Evolutionary conservation across 1,140 invertebrate species (phyloP), one percentile per base, ranked within the genome.

Genomic region (Drosophila neocordata): DNA sequence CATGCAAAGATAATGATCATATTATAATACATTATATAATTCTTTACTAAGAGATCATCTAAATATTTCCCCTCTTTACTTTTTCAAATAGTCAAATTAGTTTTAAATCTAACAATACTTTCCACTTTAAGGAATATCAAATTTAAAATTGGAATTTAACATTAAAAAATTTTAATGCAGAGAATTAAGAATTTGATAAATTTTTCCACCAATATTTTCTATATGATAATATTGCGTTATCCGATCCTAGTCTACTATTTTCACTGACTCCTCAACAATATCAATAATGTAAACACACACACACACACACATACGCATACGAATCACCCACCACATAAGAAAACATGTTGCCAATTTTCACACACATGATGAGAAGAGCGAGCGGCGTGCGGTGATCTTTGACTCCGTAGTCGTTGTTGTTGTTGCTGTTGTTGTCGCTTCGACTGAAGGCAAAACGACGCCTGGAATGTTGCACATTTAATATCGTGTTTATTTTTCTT

Each of bases 401-500:
- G n/a, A n/a, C n/a, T n/a, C n/a, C 13, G 15, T 11, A 15, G 63
- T 22, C 61, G 9, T 20, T 57, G 34, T 58, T 13, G 41, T 2
- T 31, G 2, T 31, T 6, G 27, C 7, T 12, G 41, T 18, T 48
- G 15, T 18, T 35, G 34, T 12, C n/a, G 11, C 37, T 48, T 20
- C 41, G 41, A 48, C 41, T 48, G 41, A 48, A 48, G 41, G 41
- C 41, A 77, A 77, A 68, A 53, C 78, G 65, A 79, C 60, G 68
- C 62, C 73, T 73, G 82, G 82, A 85, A 85, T 85, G 81, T 85
- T 85, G 81, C 81, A 85, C 81, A 85, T 87, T 85, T 85, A 85
- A 85, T 85, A 85, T 85, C 81, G 82, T 85, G 73, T 87, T 85
- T 85, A 85, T 85, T 77, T 87, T 85, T 85, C 81, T 85, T 85